Evolutionary conservation across 1,140 invertebrate species (phyloP).

Genomic region (Aphis gossypii): DNA sequence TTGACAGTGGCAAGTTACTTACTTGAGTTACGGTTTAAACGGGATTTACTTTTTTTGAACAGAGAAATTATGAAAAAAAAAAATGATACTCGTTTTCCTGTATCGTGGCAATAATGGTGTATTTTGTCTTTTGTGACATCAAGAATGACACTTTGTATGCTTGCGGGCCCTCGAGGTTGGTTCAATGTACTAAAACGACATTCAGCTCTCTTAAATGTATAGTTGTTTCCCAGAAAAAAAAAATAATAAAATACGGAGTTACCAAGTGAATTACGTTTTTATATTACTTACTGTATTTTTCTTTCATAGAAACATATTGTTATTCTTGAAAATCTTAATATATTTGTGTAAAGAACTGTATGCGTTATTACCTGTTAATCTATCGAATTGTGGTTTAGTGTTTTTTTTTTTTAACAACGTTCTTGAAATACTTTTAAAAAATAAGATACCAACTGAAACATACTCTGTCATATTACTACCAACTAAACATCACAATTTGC

Average conservation of each 20-base stretch:
- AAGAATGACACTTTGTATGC: constrained; percentile 9
- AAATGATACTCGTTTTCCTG: neutral
- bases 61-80: neutral
- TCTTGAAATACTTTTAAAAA: neutral
- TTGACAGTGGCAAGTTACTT: constrained; percentile 31
- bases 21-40: constrained; percentile 14
- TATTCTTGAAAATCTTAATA: neutral
- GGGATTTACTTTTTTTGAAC: neutral
- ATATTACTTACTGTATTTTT: neutral
- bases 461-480: neutral
- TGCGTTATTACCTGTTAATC: neutral
- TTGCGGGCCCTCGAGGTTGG: neutral
- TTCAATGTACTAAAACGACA: neutral
- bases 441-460: neutral
- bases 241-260: neutral
- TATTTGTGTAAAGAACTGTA: neutral
- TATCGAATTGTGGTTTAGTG: neutral
- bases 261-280: neutral
- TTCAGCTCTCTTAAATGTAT: neutral
- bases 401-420: neutral
- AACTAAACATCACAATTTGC: neutral
- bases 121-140: constrained; percentile 15
- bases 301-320: neutral
- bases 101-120: neutral
- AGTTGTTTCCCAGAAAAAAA: neutral